Evolutionary conservation across 2,797 vertebrate genomes (phyloP), one percentile per base, ranked within the genome.

Genomic region (Acipenser oxyrinchus): DNA sequence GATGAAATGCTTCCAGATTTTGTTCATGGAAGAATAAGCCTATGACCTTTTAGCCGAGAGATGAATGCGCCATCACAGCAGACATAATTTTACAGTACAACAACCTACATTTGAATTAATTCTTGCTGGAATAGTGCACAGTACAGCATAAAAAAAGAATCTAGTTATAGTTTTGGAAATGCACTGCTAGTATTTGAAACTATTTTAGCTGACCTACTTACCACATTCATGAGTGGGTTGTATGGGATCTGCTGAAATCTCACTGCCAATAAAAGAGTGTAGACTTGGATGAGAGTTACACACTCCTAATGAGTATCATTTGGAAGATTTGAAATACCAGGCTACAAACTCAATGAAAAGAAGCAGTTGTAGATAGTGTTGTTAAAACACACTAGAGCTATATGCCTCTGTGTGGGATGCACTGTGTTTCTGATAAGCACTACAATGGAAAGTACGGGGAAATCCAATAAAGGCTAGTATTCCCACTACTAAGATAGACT

Each of bases 381-480:
- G 52, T 55, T 55, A 55, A 55, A 55, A 10, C 1, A 4, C 52
- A 55, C 52, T n/a, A 55, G 6, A 55, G 52, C n/a, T 55, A 55
- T 10, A 55, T 55, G 5, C 52, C n/a, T 55, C 52, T 55, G 52
- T 55, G 6, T 55, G 9, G 52, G 52, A 55, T 55, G 52, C 9
- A 55, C 52, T 61, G 72, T 78, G 79, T 71, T 69, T 70, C 73
- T 73, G 73, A 70, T 81, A 74, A 76, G 74, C 76, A 73, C 67
- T 13, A n/a, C 59, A 69, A 75, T 84, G 80, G 81, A 82, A 78
- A 82, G 74, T 67, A 69, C 80, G 75, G 69, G 72, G 74, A 81
- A 82, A 82, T 78, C 71, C 72, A 74, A 84, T 82, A 81, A 78
- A 66, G 68, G 62, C 75, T 11, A 64, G 59, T 55, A 3, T 10